A percentile compares a stretch with the other conserved stretches of the same genome.
phyloP scores from a whole-genome alignment of 1,140 invertebrate genomes.

The Paraescarpia echinospica region DNA sequence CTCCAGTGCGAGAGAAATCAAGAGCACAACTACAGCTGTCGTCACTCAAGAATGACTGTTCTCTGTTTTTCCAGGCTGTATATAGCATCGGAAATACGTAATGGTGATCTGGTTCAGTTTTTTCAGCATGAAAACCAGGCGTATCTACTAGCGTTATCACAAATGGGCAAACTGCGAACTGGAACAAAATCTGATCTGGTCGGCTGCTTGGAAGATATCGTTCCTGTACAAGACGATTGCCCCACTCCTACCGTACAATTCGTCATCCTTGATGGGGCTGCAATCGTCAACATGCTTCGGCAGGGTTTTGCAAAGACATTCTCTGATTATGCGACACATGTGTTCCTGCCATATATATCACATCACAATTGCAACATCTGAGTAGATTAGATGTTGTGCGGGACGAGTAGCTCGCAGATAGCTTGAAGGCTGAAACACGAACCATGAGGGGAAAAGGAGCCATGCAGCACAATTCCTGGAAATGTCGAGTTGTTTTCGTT shows the following conservation, averaged over 20 bases:
- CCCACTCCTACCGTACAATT: not conserved
- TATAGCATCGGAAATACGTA: slow-evolving; percentile 34
- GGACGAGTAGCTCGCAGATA: not conserved
- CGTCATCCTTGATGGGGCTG: not conserved
- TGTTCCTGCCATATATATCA: not conserved
- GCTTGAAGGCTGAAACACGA: not conserved
- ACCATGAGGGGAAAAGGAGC: not conserved
- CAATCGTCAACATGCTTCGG: not conserved
- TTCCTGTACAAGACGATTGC: not conserved
- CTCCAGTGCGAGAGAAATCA: not conserved
- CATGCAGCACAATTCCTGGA: not conserved
- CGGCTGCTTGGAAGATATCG: not conserved
- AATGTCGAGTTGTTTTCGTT: not conserved
- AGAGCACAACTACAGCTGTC: not conserved
- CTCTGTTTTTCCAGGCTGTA: slow-evolving; percentile 26
- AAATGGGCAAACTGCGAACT: not conserved
- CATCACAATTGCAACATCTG: not conserved
- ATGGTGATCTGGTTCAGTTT: slow-evolving; percentile 28
- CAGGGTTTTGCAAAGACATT: not conserved
- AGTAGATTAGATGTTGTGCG: not conserved
- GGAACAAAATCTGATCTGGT: not conserved
- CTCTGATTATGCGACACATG: not conserved
- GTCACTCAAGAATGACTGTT: slow-evolving; percentile 23
- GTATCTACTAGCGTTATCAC: slow-evolving; percentile 20
- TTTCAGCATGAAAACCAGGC: slow-evolving; percentile 28